Conservation (phyloP, 2,797 vertebrate species). For the Dryobates pubescens region DNA sequence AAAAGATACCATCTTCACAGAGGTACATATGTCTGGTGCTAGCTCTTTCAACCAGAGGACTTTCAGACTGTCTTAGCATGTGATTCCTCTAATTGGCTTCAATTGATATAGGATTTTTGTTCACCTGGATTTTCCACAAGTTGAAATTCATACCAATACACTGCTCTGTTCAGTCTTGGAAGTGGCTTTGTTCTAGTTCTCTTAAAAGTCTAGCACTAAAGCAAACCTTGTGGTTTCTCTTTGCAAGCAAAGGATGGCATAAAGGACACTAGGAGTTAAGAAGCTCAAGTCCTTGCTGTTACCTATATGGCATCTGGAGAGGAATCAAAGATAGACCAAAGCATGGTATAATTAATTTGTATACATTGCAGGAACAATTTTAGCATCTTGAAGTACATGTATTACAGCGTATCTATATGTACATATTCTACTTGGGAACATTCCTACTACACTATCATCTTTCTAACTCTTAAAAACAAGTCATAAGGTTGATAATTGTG, state of each 20-base stretch:
- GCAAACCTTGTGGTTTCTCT: not conserved
- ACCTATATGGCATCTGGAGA: not conserved
- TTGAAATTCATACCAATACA: not conserved
- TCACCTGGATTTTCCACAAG: not conserved
- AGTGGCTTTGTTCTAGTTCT: not conserved
- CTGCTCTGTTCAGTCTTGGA: not conserved
- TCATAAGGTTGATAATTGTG: not conserved
- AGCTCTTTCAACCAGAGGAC: not conserved
- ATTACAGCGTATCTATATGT: accelerated
- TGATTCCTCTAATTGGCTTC: not conserved
- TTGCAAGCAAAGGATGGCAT: not conserved
- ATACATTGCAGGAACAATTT: not conserved
- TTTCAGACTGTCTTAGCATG: not conserved
- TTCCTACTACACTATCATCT: not conserved
- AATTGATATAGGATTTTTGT: not conserved
- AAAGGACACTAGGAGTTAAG: not conserved
- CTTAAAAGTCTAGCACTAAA: accelerated
- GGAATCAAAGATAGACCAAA: not conserved
- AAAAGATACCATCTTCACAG: not conserved
- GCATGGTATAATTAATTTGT: not conserved
- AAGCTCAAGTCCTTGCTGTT: not conserved
- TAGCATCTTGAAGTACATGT: not conserved
- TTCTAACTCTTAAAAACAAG: not conserved
- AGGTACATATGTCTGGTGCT: accelerated
- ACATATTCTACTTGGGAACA: not conserved